Evolutionary conservation across 2,888 invertebrate genomes (phyloP).

Genomic region (Tenthredo scrophulariae): DNA sequence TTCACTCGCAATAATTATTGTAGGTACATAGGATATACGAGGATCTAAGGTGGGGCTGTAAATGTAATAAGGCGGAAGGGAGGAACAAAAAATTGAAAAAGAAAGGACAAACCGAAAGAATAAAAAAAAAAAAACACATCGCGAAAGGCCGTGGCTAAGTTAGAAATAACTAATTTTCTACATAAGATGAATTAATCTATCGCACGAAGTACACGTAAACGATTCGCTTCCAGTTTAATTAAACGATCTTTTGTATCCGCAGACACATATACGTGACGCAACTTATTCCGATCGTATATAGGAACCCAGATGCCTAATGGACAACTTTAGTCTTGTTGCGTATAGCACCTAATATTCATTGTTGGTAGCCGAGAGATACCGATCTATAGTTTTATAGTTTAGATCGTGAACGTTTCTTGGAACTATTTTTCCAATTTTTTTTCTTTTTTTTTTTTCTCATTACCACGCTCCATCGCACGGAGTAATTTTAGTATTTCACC

Average conservation of each 20-base stretch:
- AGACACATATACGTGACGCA: conserved; percentile 9
- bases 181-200: conserved; percentile 36
- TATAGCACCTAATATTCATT: not conserved
- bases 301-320: conserved; percentile 17
- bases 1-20: conserved; percentile 14
- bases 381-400: not conserved
- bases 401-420: not conserved
- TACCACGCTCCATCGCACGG: not conserved
- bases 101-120: not conserved
- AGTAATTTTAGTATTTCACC: not conserved
- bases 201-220: conserved; percentile 22
- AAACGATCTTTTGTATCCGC: conserved; percentile 17
- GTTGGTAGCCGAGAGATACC: not conserved
- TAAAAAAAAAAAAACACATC: conserved; percentile 1
- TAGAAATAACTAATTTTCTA: conserved; percentile 36
- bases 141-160: conserved; percentile 10
- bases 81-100: not conserved
- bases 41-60: not conserved
- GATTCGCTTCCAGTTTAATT: conserved; percentile 14
- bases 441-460: not conserved
- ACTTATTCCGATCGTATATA: not conserved
- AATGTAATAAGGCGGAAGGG: not conserved
- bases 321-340: not conserved
- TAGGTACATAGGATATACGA: not conserved
- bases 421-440: not conserved